Evolutionary conservation across 2,113 vertebrate species (phyloP).

Genomic region (Pangasianodon hypophthalmus): DNA sequence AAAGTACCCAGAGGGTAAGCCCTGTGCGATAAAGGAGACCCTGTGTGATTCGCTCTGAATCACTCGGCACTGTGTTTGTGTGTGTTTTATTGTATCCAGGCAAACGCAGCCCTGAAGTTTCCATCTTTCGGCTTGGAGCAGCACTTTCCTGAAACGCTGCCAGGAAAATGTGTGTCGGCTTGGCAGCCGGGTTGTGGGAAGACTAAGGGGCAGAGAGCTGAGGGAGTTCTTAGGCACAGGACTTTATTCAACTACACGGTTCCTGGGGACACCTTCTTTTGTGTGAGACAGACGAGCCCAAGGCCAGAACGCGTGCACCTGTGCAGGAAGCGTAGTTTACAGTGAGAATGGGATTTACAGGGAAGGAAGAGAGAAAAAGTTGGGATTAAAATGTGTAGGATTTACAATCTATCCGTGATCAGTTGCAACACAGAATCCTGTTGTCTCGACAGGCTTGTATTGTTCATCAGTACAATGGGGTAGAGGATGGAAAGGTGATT

Average conservation of each 20-base stretch:
- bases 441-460: neutral
- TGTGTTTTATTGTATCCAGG: constrained; percentile 82
- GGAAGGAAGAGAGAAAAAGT: neutral
- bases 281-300: constrained; percentile 61
- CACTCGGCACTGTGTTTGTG: constrained; percentile 51
- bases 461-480: constrained; percentile 22
- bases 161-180: constrained; percentile 94
- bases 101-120: constrained; percentile 88
- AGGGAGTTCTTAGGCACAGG: constrained; percentile 73
- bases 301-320: neutral
- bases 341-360: constrained; percentile 24
- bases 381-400: neutral
- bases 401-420: neutral
- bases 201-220: constrained; percentile 67
- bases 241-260: constrained; percentile 77
- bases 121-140: constrained; percentile 84
- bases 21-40: constrained; percentile 60
- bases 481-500: constrained; percentile 44
- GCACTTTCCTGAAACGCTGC: constrained; percentile 95
- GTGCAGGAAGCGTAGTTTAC: constrained; percentile 19
- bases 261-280: constrained; percentile 77
- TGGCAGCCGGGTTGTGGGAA: constrained; percentile 90
- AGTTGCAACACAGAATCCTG: neutral
- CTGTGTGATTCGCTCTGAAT: constrained; percentile 70
- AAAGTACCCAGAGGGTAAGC: constrained; percentile 40